Evolutionary conservation across 2,888 invertebrate species (phyloP).

Genomic region (Polydrusus pterygomalis): DNA sequence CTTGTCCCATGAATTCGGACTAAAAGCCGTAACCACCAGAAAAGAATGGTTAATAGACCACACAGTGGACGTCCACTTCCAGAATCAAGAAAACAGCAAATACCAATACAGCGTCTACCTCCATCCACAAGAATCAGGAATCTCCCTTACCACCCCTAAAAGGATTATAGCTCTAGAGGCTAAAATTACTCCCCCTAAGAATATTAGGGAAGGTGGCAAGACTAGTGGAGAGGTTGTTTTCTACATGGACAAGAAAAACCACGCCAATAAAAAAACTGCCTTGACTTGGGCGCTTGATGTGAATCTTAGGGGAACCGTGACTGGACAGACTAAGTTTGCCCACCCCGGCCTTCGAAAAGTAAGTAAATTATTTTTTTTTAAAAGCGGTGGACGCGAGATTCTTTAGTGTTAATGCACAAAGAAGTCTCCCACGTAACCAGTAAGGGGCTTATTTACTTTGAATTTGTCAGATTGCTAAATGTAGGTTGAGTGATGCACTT

Average conservation of each 20-base stretch:
- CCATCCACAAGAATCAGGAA: conserved; percentile 78
- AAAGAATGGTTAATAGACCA: conserved; percentile 78
- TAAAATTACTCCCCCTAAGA: conserved; percentile 58
- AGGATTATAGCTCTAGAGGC: conserved; percentile 80
- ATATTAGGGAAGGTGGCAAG: conserved; percentile 73
- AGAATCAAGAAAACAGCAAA: conserved; percentile 80
- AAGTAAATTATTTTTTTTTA: conserved; percentile 45
- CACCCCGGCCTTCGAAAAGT: conserved; percentile 79
- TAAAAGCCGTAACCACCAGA: conserved; percentile 79
- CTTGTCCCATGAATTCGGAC: conserved; percentile 83
- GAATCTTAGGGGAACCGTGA: conserved; percentile 72
- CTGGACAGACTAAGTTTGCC: conserved; percentile 78
- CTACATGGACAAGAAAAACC: conserved; percentile 82
- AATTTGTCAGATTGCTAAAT: no score
- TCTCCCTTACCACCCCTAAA: conserved; percentile 80
- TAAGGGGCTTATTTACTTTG: no score
- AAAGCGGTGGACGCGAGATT: no score
- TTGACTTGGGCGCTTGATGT: conserved; percentile 75
- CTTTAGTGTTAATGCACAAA: no score
- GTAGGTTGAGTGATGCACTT: no score
- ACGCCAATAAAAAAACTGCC: conserved; percentile 81
- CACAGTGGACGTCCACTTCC: conserved; percentile 82
- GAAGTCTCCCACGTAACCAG: no score
- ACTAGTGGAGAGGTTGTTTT: conserved; percentile 78
- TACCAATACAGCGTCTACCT: conserved; percentile 82